A percentile compares a stretch with the other conserved stretches of the same genome.
Conservation (phyloP, 2,797 vertebrate species). For the Lepus oiostolus region DNA sequence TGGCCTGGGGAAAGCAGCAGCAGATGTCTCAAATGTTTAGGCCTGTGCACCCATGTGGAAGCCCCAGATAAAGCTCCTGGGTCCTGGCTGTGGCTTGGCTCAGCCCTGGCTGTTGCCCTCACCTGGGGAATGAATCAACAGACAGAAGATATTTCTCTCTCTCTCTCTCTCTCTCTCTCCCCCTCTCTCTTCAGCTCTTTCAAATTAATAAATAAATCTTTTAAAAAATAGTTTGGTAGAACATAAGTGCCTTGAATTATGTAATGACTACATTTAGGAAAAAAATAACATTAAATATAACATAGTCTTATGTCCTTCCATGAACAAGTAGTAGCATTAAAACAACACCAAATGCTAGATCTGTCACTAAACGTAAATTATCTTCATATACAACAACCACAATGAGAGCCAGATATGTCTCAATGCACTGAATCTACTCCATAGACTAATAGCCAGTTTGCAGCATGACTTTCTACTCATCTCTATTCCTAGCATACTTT, state of each 20-base stretch:
- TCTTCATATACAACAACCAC: neutral
- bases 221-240: neutral
- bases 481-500: neutral
- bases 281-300: slow-evolving; percentile 79
- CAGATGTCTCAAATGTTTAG: too few species aligned
- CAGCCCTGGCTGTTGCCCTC: too few species aligned
- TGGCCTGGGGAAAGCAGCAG: too few species aligned
- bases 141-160: too few species aligned
- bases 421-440: neutral
- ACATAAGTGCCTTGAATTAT: slow-evolving; percentile 34
- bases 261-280: slow-evolving; percentile 65
- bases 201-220: too few species aligned
- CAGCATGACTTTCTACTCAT: neutral
- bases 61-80: too few species aligned
- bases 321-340: slow-evolving; percentile 77
- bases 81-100: too few species aligned
- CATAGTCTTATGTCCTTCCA: slow-evolving; percentile 31
- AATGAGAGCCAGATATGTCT: neutral
- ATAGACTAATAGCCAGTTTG: neutral
- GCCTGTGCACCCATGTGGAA: too few species aligned
- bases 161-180: too few species aligned
- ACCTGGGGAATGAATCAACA: too few species aligned
- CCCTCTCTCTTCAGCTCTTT: too few species aligned
- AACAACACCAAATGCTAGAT: slow-evolving; percentile 54
- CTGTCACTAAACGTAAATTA: slow-evolving; percentile 27